Percentiles rank a stretch among this genome's conserved stretches.
Evolutionary conservation across 2,113 vertebrate species (phyloP).

Genomic region (Bostrychus sinensis): DNA sequence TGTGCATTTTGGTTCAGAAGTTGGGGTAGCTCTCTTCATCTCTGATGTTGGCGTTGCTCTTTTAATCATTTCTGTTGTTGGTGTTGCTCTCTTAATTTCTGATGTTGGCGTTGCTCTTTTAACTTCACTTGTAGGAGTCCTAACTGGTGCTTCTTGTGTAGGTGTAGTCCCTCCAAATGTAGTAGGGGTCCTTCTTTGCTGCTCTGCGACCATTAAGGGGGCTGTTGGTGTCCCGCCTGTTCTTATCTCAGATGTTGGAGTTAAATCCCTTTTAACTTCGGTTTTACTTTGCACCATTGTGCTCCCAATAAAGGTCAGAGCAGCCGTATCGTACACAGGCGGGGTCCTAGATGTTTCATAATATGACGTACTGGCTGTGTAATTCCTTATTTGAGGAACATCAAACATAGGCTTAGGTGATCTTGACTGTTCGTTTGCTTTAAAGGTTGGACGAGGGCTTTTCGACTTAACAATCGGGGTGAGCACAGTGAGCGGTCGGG

Average conservation of each 20-base stretch:
- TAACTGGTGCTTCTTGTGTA: constrained; percentile 28
- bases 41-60: constrained; percentile 20
- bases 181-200: constrained; percentile 44
- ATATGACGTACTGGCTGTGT: constrained; percentile 75
- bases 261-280: constrained; percentile 46
- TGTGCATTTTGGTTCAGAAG: constrained; percentile 34
- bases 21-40: constrained; percentile 27
- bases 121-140: constrained; percentile 45
- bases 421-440: constrained; percentile 60
- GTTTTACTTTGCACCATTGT: constrained; percentile 54
- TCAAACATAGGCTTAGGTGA: constrained; percentile 80
- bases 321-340: constrained; percentile 67
- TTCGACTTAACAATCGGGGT: constrained; percentile 47
- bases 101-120: constrained; percentile 26
- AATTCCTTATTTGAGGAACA: constrained; percentile 77
- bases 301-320: constrained; percentile 65
- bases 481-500: constrained; percentile 63
- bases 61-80: constrained; percentile 32
- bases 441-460: constrained; percentile 69
- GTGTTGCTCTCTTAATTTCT: neutral
- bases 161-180: constrained; percentile 26
- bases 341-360: constrained; percentile 71
- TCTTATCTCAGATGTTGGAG: constrained; percentile 41
- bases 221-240: constrained; percentile 10
- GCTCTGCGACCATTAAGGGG: constrained; percentile 22